phyloP scores from a whole-genome alignment of 2,113 vertebrate species.

The Hemibagrus wyckioides region DNA sequence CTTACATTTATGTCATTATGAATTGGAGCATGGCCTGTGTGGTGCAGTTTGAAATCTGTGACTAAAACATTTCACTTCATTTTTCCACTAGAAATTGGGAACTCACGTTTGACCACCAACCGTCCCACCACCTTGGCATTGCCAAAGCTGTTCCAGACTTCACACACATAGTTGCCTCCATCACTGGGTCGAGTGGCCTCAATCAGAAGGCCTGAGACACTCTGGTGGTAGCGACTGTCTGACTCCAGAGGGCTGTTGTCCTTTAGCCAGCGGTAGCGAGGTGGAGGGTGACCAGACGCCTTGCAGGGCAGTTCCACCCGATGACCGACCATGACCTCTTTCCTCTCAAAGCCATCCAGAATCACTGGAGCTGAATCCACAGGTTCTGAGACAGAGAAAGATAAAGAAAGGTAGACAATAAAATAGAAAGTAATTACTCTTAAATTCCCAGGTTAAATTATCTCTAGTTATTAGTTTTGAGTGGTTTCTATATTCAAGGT shows the following conservation, averaged over 20 bases:
- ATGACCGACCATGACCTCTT: conserved; percentile 92
- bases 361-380: conserved; percentile 93
- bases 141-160: conserved; percentile 98
- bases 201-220: conserved; percentile 86
- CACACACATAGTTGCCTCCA: conserved; percentile 91
- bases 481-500: background rate
- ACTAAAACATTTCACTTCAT: background rate
- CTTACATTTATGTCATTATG: background rate
- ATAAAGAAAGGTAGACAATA: conserved; percentile 38
- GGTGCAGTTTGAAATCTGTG: background rate
- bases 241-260: conserved; percentile 93
- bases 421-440: background rate
- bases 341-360: conserved; percentile 94
- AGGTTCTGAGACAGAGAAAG: conserved; percentile 77
- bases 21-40: background rate
- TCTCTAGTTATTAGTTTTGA: background rate
- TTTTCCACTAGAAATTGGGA: background rate
- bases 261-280: conserved; percentile 97
- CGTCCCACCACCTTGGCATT: conserved; percentile 90
- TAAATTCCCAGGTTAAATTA: background rate
- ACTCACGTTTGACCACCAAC: conserved; percentile 95
- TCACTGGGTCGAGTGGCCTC: conserved; percentile 87
- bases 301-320: conserved; percentile 96
- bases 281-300: conserved; percentile 91
- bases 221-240: conserved; percentile 92